Base-by-base conservation (phyloP, 2,113 vertebrate species). In the Tringa solitaria region DNA sequence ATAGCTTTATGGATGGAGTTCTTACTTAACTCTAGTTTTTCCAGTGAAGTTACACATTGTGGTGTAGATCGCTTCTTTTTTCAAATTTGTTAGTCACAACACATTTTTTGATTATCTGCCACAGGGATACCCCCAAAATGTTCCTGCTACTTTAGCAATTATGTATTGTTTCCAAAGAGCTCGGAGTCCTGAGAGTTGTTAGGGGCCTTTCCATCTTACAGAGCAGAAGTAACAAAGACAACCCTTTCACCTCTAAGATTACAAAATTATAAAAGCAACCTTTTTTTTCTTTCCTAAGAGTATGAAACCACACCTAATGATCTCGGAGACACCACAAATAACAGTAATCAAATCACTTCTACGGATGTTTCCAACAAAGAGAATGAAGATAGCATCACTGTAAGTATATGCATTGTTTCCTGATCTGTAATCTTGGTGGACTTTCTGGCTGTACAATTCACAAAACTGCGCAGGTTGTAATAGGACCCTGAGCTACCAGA, bases 371-470 rank as follows among this genome's bases (percentile, higher is more conserved):
- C 98, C 39, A 97, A 98, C 95, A 97, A 97, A 93, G 89, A 97
- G 2, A 98, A 97, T 80, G 98, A 99, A 97, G 99, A 99, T 89
- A 98, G 98, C 96, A 99, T 99, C 73, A 99, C 99, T 96, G 99
- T 99, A 98, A 99, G 99, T 99, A 87, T 46, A 78, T 68, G 82
- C 27, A 15, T 86, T 73, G 48, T 95, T 95, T 96, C 72, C 61
- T 94, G 73, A 8, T 39, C 27, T 63, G 48, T 64, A 45, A 78
- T 73, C 67, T 82, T 56, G 69, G 76, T 2, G 30, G 84, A 64
- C 53, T 80, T 82, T 48, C 79, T 73, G 32, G 12, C 39, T 81
- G 4, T 26, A 18, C 3, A 84, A 70, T n/a, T 76, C 14, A 43
- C 1, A 70, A 54, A 77, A 45, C 30, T 69, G 33, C 0, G 4